These are phyloP conservation scores for Nemurella pictetii DNA, from an alignment of 2,888 invertebrate species.

Conservation along the genomic window DNA sequence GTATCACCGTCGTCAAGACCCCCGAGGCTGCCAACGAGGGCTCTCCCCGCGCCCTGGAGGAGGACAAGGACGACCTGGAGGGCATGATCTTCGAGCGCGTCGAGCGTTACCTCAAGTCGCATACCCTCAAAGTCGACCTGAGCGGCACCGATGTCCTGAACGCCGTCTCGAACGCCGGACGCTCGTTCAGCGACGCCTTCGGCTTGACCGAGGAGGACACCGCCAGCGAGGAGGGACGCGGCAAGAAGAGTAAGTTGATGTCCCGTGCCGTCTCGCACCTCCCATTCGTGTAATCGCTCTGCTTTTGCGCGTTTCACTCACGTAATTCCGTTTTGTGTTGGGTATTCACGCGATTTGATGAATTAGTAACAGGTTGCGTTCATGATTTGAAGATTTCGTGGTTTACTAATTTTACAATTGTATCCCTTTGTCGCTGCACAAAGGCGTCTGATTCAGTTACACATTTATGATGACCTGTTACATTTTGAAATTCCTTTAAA, in stretches of 20 bases:
- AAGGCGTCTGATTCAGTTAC: too few species aligned
- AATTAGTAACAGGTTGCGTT: too few species aligned
- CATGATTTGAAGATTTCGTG: too few species aligned
- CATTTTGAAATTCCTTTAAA: not conserved
- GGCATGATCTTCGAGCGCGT: slow-evolving; percentile 67
- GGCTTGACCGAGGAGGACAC: slow-evolving; percentile 60
- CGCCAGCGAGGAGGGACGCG: slow-evolving; percentile 68
- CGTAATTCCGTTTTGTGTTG: too few species aligned
- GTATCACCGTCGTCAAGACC: slow-evolving; percentile 80
- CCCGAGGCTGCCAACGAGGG: slow-evolving; percentile 69
- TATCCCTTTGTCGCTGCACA: too few species aligned
- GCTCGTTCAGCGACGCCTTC: slow-evolving; percentile 72
- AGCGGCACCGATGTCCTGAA: slow-evolving; percentile 83
- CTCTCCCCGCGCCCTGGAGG: slow-evolving; percentile 66
- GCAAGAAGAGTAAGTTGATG: slow-evolving; percentile 70
- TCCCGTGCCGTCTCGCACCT: not conserved
- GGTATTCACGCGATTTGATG: too few species aligned
- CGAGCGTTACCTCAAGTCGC: slow-evolving; percentile 75
- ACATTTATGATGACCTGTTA: not conserved
- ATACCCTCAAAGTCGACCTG: slow-evolving; percentile 80
- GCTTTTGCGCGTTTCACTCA: too few species aligned
- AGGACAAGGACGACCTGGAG: slow-evolving; percentile 58
- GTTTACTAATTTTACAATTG: too few species aligned
- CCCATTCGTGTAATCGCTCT: too few species aligned
- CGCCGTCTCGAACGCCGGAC: slow-evolving; percentile 76